phyloP scores from a whole-genome alignment of 2,113 vertebrate genomes.

The Bos javanicus region DNA sequence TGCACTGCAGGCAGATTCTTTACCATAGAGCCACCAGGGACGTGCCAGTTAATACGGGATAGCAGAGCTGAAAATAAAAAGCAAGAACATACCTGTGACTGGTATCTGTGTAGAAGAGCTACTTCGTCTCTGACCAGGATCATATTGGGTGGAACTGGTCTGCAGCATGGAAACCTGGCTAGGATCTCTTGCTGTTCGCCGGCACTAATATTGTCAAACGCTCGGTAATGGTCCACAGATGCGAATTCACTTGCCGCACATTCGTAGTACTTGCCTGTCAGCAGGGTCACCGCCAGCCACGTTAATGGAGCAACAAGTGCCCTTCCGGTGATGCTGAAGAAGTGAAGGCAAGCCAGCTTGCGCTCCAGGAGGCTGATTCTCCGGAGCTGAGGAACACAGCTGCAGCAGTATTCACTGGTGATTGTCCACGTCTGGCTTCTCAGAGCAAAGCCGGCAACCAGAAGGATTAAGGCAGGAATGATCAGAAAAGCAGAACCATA shows the following conservation, averaged over 20 bases:
- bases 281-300: slow-evolving; percentile 80
- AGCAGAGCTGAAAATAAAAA: not conserved
- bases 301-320: slow-evolving; percentile 83
- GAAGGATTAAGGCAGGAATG: slow-evolving; percentile 81
- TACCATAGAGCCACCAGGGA: not conserved
- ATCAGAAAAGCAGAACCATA: slow-evolving; percentile 82
- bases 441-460: slow-evolving; percentile 79
- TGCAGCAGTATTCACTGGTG: slow-evolving; percentile 68
- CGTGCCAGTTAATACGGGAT: not conserved
- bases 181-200: slow-evolving; percentile 50
- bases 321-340: slow-evolving; percentile 78
- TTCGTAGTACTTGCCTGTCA: slow-evolving; percentile 81
- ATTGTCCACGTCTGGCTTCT: slow-evolving; percentile 81
- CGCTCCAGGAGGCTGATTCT: slow-evolving; percentile 60
- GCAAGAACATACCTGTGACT: slow-evolving; percentile 81
- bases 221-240: slow-evolving; percentile 56
- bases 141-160: slow-evolving; percentile 71
- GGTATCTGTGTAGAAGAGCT: slow-evolving; percentile 79
- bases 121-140: slow-evolving; percentile 75
- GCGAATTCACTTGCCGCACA: slow-evolving; percentile 81
- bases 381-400: not conserved
- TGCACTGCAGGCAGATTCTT: not conserved
- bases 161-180: slow-evolving; percentile 78
- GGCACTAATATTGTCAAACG: slow-evolving; percentile 38
- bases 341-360: slow-evolving; percentile 77